Percentiles rank a stretch among this genome's conserved stretches.
Evolutionary conservation across 1,140 invertebrate species (phyloP).

Genomic region (Oedothorax gibbosus): DNA sequence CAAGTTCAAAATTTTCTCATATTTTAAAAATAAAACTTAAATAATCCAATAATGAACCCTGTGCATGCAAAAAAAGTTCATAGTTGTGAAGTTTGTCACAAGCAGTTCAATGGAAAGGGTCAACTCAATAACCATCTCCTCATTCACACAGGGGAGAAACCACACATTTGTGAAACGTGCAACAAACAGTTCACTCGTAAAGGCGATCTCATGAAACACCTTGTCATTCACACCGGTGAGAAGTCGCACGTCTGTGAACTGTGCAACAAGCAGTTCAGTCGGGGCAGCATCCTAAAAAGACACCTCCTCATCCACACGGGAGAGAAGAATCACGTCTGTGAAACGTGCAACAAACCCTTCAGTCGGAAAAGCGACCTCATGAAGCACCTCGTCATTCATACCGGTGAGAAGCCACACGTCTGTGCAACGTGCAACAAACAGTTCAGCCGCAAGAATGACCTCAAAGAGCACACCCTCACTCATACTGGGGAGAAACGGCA

Average conservation of each 20-base stretch:
- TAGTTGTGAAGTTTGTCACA: slow-evolving; percentile 7
- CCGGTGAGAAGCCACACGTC: background rate
- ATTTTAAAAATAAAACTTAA: no score
- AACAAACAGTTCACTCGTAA: background rate
- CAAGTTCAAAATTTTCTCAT: no score
- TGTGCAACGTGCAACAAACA: slow-evolving; percentile 24
- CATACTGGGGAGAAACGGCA: slow-evolving; percentile 31
- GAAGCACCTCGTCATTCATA: background rate
- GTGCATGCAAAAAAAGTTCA: background rate
- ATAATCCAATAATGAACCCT: no score
- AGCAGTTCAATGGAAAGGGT: background rate
- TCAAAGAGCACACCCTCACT: slow-evolving; percentile 12
- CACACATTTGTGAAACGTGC: background rate
- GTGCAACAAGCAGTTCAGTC: background rate
- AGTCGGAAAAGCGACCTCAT: background rate
- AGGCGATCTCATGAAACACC: background rate
- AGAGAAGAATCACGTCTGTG: background rate
- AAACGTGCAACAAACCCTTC: background rate
- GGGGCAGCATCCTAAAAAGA: background rate
- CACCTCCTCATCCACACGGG: background rate
- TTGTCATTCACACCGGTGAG: background rate
- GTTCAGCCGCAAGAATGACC: background rate
- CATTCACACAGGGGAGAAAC: background rate
- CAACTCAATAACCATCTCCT: background rate
- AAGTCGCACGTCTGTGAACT: background rate